phyloP scores from a whole-genome alignment of 1,140 invertebrate genomes.

The Notospermus geniculatus region DNA sequence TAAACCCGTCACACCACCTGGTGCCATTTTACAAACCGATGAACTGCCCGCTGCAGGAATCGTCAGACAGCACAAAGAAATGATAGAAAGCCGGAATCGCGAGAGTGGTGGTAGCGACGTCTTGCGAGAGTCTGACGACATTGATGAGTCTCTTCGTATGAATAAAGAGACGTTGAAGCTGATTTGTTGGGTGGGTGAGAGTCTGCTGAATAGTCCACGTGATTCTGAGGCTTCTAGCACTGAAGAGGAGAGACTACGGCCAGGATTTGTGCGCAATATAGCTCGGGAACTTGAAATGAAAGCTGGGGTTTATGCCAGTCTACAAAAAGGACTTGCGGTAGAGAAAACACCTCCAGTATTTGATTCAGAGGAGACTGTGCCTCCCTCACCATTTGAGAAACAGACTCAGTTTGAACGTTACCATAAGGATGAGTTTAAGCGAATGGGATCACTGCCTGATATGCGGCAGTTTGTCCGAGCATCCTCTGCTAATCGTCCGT shows the following conservation, averaged over 20 bases:
- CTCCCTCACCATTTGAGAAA: neutral
- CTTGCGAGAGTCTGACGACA: neutral
- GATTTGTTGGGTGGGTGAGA: neutral
- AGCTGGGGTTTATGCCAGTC: neutral
- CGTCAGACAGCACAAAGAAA: conserved; percentile 10
- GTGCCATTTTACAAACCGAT: neutral
- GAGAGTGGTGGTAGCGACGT: neutral
- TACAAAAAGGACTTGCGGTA: conserved; percentile 8
- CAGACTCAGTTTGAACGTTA: neutral
- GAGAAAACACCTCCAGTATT: neutral
- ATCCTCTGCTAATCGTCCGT: no score
- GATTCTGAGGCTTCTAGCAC: neutral
- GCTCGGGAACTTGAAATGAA: neutral
- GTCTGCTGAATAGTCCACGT: neutral
- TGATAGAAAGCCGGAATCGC: neutral
- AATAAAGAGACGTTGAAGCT: conserved; percentile 9
- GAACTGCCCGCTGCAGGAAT: neutral
- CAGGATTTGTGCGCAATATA: neutral
- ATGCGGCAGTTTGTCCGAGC: no score
- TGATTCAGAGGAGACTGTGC: neutral
- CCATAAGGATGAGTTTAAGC: neutral
- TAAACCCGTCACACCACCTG: no score
- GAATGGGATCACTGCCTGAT: no score
- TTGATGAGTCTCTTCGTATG: neutral
- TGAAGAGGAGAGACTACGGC: neutral